Base-by-base conservation (phyloP, 1,140 invertebrate species). In the Wiebesia pumilae region DNA sequence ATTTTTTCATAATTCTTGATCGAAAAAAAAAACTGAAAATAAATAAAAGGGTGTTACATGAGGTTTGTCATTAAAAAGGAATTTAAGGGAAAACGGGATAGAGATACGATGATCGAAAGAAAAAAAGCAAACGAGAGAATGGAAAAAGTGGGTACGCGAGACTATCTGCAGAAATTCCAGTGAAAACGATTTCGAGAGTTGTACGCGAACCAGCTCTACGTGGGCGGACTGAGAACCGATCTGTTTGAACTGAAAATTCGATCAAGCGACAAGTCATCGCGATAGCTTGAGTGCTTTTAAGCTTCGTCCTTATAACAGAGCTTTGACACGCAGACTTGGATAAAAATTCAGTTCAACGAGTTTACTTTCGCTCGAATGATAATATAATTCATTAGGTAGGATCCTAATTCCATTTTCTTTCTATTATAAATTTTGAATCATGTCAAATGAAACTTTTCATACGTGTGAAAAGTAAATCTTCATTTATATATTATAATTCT, bases 181-280 rank as follows among this genome's bases (percentile, higher is more conserved):
- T 27, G 51, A 51, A 86, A 85, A 81, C 84, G 84, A 85, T 85
- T 80, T 54, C 62, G 75, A 80, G 83, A 84, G 75, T 71, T 69
- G 77, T 43, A 9, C 40, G 62, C 40, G 73, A 51, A 85, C 67
- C 79, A 79, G 67, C 51, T 77, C 7, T 82, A 86, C 85, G 85
- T 86, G 85, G 80, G 62, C 33, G 43, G 85, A 87, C 85, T 87
- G 85, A 87, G 71, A 87, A 83, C 75, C 81, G 85, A 87, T 87
- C 85, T 54, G 38, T 87, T 80, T 38, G 62, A 43, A 67, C 75
- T 79, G 85, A 83, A 80, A 87, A 87, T 87, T 87, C 85, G 85
- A 87, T 87, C 81, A 87, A 80, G 75, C 81, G 85, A 87, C 85
- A 67, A 83, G 81, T 83, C 81, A 83, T 75, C 78, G 79, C 54